Base-by-base conservation (phyloP, 1,140 invertebrate species). In the Pseudomyrmex pallidus region DNA sequence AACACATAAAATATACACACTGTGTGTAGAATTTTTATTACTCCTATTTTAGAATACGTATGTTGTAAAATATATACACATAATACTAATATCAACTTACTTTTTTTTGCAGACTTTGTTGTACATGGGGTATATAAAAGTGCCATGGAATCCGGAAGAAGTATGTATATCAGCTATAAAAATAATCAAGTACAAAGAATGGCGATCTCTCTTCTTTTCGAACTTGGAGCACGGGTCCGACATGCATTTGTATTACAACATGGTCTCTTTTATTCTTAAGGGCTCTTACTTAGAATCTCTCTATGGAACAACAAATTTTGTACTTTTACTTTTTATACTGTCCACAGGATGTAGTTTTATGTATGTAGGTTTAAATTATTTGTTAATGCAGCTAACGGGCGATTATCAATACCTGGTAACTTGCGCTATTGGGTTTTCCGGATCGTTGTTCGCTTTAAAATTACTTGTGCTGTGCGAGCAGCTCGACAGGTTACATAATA, bases 241-340 rank as follows among this genome's bases (percentile, higher is more conserved):
- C 85, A 96, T 96, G 95, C 96, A 97, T 93, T 93, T 97, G 0
- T 97, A 97, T 90, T 97, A 96, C 90, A 97, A 97, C 88, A 97
- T 97, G 96, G 91, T 95, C 15, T 97, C 96, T 1, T 95, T 97
- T 56, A 91, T 97, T 9, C 91, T 96, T 25, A 97, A 97, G 94
- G 96, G 96, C 9, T 92, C 92, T 2, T 92, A 94, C 44, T 89
- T 96, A 1, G 96, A 97, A 90, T 93, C 92, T 7, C 93, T 93
- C 84, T 95, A 96, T 87, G 95, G 95, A 17, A 95, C 94, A 72
- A 46, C 86, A 0, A 96, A 96, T 90, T 97, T 96, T 93, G 91
- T 91, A 0, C 90, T 95, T 62, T 91, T 97, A 1, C 74, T 97
- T 13, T 85, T 87, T 22, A 90, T 96, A 1, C 94, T 97, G 50